Conservation (phyloP, 1,140 invertebrate species). For the Geopemphigus sp. region DNA sequence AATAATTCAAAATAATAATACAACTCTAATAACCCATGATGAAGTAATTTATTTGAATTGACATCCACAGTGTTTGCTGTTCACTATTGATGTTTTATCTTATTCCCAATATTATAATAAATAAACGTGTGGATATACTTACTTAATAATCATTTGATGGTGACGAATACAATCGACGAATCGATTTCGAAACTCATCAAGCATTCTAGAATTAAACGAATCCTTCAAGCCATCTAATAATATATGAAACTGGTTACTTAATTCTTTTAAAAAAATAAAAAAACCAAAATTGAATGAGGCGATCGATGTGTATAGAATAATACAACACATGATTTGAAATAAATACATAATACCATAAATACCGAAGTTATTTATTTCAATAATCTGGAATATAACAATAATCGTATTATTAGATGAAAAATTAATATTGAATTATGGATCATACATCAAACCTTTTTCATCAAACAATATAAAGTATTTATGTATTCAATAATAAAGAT, state of each 20-base stretch:
- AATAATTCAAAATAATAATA: not conserved
- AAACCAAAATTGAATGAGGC: not conserved
- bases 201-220: slow-evolving; percentile 5
- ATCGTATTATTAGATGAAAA: not conserved
- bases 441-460: no score
- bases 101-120: not conserved
- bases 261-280: not conserved
- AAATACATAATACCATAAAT: not conserved
- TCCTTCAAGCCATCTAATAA: not conserved
- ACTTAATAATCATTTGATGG: slow-evolving; percentile 32
- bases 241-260: not conserved
- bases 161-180: slow-evolving; percentile 24
- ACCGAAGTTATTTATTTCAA: not conserved
- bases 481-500: no score
- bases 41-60: not conserved
- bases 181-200: not conserved
- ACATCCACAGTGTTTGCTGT: not conserved
- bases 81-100: not conserved
- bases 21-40: not conserved
- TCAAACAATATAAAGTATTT: no score
- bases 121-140: no score
- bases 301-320: not conserved
- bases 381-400: not conserved
- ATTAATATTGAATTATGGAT: not conserved
- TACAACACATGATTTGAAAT: not conserved